Conservation (phyloP, 2,797 vertebrate species). For the Vultur gryphus region DNA sequence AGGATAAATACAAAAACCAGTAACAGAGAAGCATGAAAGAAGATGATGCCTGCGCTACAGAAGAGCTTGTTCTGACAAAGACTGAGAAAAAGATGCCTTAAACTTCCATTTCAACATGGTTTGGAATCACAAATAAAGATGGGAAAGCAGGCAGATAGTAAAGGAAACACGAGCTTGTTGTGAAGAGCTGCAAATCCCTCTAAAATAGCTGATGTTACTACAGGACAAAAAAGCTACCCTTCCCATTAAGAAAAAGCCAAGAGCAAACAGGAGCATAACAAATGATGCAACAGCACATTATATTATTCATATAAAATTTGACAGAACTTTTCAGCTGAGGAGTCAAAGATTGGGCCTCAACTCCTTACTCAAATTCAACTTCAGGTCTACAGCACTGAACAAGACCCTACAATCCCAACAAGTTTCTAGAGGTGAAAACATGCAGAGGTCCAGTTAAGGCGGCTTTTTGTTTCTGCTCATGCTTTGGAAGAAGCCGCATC, state of each 20-base stretch:
- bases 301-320: accelerated
- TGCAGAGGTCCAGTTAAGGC: not conserved
- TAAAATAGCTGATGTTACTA: accelerated
- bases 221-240: not conserved
- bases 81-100: not conserved
- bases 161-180: not conserved
- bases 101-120: not conserved
- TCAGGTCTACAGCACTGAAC: not conserved
- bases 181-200: not conserved
- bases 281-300: not conserved
- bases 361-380: not conserved
- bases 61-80: not conserved
- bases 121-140: not conserved
- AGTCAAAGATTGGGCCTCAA: not conserved
- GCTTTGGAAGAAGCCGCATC: not conserved
- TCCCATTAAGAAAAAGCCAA: not conserved
- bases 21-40: not conserved
- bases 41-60: not conserved
- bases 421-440: not conserved
- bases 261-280: not conserved
- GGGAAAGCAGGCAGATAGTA: not conserved
- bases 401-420: not conserved
- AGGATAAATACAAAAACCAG: not conserved
- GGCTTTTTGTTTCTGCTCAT: not conserved
- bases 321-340: not conserved